Evolutionary conservation across 1,140 invertebrate species (phyloP), one percentile per base, ranked within the genome.

Genomic region (Cecropterus lyciades): DNA sequence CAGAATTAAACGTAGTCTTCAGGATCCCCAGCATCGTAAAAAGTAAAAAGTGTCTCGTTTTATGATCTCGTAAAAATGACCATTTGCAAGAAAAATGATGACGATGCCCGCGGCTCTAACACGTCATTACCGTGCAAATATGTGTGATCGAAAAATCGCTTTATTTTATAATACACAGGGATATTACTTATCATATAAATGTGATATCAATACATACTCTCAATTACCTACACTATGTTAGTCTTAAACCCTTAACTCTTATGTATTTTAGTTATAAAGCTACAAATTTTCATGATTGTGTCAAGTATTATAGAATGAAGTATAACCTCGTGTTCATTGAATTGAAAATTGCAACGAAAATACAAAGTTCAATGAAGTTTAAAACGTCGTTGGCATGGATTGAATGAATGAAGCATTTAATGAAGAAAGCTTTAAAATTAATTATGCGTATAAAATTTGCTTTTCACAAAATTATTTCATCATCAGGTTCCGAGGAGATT

Each of bases 401-500:
- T 24, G 20, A 24, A 24, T 24, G 20, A 24, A 20, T 20, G 20
- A 20, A 20, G 20, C 20, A 30, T 7, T 30, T 30, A 30, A 30
- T 30, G 27, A 30, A 30, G 27, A 51, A 14, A 37, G 14, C 30
- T 13, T 27, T 16, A 30, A 53, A 53, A 37, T 56, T 53, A 30
- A 40, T 20, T 20, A 16, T 17, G 16, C 53, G 17, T 27, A 52
- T 11, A 52, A 14, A 62, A 43, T 33, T 13, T 43, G 40, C 33
- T 20, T 37, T 56, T 43, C 16, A 15, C 16, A 63, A 63, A 20
- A 63, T 63, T 63, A 63, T 63, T 63, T 63, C 60, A 63, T 63
- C 27, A 20, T 49, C 48, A 63, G 40, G 15, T 57, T 17, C 53
- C 11, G 14, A 51, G 48, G 52, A 63, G 37, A 63, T 63, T 52